phyloP scores from a whole-genome alignment of 2,113 vertebrate species.

The Telmatochromis bifrenatus region DNA sequence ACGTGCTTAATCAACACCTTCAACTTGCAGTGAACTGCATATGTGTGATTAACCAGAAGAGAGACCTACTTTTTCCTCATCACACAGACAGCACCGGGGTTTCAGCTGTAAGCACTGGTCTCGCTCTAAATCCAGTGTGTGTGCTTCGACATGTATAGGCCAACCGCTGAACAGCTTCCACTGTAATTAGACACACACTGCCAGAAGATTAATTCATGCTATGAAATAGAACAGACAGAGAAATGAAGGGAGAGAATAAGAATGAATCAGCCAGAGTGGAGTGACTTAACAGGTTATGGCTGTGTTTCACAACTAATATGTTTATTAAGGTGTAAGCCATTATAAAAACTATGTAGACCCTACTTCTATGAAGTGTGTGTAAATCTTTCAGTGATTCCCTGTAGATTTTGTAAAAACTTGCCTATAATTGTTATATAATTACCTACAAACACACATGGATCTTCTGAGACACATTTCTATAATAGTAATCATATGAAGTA shows the following conservation, averaged over 20 bases:
- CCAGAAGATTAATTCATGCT: conserved; percentile 16
- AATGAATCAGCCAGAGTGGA: not conserved
- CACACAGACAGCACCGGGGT: conserved; percentile 15
- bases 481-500: not conserved
- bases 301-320: not conserved
- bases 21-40: not conserved
- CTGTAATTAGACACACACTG: conserved; percentile 41
- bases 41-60: conserved; percentile 54
- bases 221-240: not conserved
- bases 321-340: not conserved
- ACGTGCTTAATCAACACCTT: conserved; percentile 54
- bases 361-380: not conserved
- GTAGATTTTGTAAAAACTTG: not conserved
- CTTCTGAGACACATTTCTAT: not conserved
- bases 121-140: not conserved
- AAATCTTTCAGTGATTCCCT: not conserved
- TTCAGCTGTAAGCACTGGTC: conserved; percentile 34
- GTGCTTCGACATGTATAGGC: not conserved
- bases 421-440: not conserved
- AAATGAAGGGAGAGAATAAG: not conserved
- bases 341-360: not conserved
- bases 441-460: not conserved
- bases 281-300: not conserved
- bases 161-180: not conserved
- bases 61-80: conserved; percentile 51